Percentiles rank a stretch among this genome's conserved stretches.
Conservation (phyloP, 2,888 invertebrate genomes). For the Panzeria rudis region DNA sequence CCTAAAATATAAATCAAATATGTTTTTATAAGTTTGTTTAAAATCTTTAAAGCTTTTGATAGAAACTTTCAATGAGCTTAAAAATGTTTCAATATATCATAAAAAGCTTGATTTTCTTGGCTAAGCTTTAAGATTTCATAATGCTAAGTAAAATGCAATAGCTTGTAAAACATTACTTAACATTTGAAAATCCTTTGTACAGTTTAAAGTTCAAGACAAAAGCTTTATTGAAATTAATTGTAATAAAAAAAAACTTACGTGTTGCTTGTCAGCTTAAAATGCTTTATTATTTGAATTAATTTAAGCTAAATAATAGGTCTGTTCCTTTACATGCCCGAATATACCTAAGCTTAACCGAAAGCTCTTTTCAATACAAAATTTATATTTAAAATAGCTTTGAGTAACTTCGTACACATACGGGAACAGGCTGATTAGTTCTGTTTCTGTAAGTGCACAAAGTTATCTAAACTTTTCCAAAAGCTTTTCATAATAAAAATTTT, state of each 20-base stretch:
- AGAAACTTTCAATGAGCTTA: conserved; percentile 5
- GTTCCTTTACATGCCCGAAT: too few species aligned
- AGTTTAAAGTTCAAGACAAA: conserved; percentile 24
- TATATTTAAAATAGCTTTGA: too few species aligned
- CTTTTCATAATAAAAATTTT: too few species aligned
- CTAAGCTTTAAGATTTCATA: neutral
- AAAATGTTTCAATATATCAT: conserved; percentile 2
- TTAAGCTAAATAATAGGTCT: too few species aligned
- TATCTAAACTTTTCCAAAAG: too few species aligned
- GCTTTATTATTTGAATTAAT: too few species aligned
- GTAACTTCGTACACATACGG: too few species aligned
- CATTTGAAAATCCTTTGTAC: neutral
- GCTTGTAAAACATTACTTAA: neutral
- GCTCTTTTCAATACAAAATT: too few species aligned
- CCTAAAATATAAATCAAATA: conserved; percentile 76
- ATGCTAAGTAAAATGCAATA: neutral
- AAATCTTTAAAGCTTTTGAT: neutral
- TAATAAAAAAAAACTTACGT: neutral
- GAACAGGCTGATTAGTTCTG: too few species aligned
- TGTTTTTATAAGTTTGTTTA: conserved; percentile 7
- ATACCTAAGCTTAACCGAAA: too few species aligned
- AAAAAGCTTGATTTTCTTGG: neutral
- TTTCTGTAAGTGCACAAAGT: too few species aligned
- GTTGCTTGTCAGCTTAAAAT: neutral
- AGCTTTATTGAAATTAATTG: neutral